A percentile compares a stretch with the other conserved stretches of the same genome.
Evolutionary conservation across 1,140 invertebrate genomes (phyloP).

Genomic region (Drosophila rufa): DNA sequence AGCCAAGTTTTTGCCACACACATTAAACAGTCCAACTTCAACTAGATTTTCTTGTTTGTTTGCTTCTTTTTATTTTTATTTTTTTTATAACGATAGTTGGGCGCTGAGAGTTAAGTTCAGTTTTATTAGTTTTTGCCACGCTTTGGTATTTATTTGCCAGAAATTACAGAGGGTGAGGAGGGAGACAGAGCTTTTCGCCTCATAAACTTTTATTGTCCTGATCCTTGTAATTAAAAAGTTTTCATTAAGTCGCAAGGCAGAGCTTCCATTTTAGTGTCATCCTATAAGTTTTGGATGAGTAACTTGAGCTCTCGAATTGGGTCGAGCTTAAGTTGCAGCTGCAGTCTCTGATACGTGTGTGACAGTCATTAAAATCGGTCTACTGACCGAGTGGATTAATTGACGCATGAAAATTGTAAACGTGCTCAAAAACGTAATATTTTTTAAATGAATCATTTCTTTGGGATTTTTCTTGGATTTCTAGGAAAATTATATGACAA

Average conservation of each 20-base stretch:
- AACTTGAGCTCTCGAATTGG: constrained; percentile 26
- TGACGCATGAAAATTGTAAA: constrained; percentile 12
- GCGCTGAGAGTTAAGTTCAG: constrained; percentile 45
- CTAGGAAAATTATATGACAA: neutral
- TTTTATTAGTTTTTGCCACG: constrained; percentile 65
- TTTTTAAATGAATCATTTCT: neutral
- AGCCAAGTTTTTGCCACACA: constrained; percentile 61
- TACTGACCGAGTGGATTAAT: constrained; percentile 10
- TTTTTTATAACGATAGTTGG: constrained; percentile 44
- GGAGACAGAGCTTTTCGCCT: constrained; percentile 52
- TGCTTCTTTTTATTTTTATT: constrained; percentile 3
- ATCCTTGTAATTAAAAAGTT: constrained; percentile 80
- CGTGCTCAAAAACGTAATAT: neutral
- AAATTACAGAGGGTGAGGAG: constrained; percentile 9
- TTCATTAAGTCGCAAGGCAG: constrained; percentile 52
- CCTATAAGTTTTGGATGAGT: constrained; percentile 28
- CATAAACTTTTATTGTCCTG: constrained; percentile 80
- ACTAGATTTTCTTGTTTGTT: constrained; percentile 56
- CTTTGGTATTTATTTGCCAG: constrained; percentile 49
- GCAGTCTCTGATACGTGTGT: constrained; percentile 27
- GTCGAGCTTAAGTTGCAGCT: constrained; percentile 37
- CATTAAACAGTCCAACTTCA: constrained; percentile 61
- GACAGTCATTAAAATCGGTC: constrained; percentile 14
- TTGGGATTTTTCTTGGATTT: neutral
- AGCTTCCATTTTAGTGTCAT: constrained; percentile 52